Conservation (phyloP, 2,888 invertebrate species). For the Harmothoe impar region DNA sequence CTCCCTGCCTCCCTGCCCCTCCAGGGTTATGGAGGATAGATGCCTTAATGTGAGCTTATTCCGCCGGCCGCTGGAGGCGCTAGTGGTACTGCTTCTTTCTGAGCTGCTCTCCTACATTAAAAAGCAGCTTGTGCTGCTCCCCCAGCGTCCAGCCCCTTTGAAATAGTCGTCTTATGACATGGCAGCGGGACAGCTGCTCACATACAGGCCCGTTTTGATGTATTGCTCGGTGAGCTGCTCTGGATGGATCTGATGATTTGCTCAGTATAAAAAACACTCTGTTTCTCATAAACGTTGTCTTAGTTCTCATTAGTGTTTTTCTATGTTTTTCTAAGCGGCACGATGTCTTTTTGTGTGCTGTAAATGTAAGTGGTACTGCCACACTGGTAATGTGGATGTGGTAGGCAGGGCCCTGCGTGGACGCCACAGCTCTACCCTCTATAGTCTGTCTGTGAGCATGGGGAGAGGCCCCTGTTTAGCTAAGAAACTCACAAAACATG, state of each 20-base stretch:
- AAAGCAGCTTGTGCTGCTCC: neutral
- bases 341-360: neutral
- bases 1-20: neutral
- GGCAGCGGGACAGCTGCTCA: conserved; percentile 48
- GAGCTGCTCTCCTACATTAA: conserved; percentile 4
- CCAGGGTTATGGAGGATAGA: conserved; percentile 36
- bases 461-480: too few relatives aligned
- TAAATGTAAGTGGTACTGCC: neutral
- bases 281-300: conserved; percentile 9
- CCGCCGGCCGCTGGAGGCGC: neutral
- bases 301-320: conserved; percentile 25
- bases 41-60: conserved; percentile 54
- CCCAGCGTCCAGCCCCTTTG: conserved; percentile 16
- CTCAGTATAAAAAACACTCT: conserved; percentile 21
- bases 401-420: too few relatives aligned
- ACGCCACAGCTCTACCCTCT: too few relatives aligned
- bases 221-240: conserved; percentile 50
- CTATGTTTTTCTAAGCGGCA: neutral
- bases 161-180: conserved; percentile 47
- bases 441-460: too few relatives aligned
- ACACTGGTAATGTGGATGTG: too few relatives aligned
- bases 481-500: too few relatives aligned
- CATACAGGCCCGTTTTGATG: conserved; percentile 48
- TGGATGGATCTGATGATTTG: neutral
- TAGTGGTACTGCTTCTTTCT: neutral